Percentiles rank a stretch among this genome's conserved stretches.
Evolutionary conservation across 1,140 invertebrate genomes (phyloP).

Genomic region (Trichonephila clavipes): DNA sequence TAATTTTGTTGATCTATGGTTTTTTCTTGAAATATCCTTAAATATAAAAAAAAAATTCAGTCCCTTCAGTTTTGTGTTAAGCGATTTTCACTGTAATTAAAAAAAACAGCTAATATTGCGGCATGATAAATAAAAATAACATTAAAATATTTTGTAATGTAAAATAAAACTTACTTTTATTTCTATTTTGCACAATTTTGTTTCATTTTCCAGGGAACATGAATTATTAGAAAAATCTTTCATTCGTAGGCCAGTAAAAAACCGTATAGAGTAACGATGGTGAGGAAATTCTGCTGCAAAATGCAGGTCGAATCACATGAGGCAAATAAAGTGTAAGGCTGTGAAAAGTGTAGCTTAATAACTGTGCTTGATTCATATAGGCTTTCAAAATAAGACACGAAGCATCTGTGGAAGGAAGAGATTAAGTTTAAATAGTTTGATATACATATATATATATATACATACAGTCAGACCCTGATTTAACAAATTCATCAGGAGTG

Average conservation of each 20-base stretch:
- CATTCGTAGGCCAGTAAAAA: conserved; percentile 82
- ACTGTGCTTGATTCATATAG: conserved; percentile 80
- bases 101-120: too few relatives aligned
- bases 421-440: conserved; percentile 30
- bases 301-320: conserved; percentile 81
- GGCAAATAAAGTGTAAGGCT: conserved; percentile 86
- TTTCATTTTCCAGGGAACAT: conserved; percentile 38
- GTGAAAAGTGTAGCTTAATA: conserved; percentile 83
- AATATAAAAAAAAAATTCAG: too few relatives aligned
- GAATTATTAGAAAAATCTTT: conserved; percentile 49
- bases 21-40: too few relatives aligned
- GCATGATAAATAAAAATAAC: too few relatives aligned
- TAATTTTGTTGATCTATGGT: too few relatives aligned
- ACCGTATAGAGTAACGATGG: conserved; percentile 87
- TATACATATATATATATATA: too few relatives aligned
- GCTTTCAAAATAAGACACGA: conserved; percentile 86
- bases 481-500: too few relatives aligned
- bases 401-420: conserved; percentile 79
- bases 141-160: too few relatives aligned
- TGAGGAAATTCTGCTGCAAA: conserved; percentile 85
- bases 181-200: conserved; percentile 78
- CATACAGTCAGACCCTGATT: too few relatives aligned
- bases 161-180: conserved; percentile 23
- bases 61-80: too few relatives aligned
- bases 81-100: too few relatives aligned